Percentiles rank a stretch among this genome's conserved stretches.
These are phyloP conservation scores for Pachyseris speciosa DNA, from an alignment of 64 coral and sea anemone genomes.

Conservation along the genomic window DNA sequence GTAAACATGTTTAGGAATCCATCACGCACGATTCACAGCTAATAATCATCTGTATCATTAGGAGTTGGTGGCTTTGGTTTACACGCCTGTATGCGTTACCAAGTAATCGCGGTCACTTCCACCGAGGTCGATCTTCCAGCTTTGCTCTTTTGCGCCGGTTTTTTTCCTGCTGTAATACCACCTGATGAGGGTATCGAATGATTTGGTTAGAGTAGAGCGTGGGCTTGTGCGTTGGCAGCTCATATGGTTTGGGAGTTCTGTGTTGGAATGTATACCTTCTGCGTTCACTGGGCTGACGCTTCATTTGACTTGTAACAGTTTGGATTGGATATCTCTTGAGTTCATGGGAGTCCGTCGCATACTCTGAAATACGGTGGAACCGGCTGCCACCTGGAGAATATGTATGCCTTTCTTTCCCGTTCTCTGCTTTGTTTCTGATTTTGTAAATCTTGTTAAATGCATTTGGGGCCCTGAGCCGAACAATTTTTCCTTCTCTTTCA, in stretches of 20 bases:
- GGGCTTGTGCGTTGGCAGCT: too few relatives aligned
- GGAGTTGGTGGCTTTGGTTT: too few relatives aligned
- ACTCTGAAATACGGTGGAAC: not conserved
- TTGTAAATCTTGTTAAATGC: not conserved
- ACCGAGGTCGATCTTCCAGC: too few relatives aligned
- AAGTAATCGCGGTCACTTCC: too few relatives aligned
- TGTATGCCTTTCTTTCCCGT: not conserved
- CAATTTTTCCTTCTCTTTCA: not conserved
- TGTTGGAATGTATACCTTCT: not conserved
- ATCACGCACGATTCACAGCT: too few relatives aligned
- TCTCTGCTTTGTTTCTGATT: not conserved
- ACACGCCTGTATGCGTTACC: too few relatives aligned
- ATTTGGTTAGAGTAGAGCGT: not conserved
- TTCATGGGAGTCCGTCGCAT: not conserved
- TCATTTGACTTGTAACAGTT: not conserved
- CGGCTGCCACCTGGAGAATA: not conserved
- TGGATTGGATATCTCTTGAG: not conserved
- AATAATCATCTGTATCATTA: too few relatives aligned
- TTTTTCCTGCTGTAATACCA: too few relatives aligned
- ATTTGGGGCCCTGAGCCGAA: not conserved
- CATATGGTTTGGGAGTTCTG: not conserved
- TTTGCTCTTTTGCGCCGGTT: too few relatives aligned
- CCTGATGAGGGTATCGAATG: too few relatives aligned
- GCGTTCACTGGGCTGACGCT: not conserved
- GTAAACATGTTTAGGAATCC: too few relatives aligned